Conservation (phyloP, 2,797 vertebrate genomes). For the Toxotes lorentzi region DNA sequence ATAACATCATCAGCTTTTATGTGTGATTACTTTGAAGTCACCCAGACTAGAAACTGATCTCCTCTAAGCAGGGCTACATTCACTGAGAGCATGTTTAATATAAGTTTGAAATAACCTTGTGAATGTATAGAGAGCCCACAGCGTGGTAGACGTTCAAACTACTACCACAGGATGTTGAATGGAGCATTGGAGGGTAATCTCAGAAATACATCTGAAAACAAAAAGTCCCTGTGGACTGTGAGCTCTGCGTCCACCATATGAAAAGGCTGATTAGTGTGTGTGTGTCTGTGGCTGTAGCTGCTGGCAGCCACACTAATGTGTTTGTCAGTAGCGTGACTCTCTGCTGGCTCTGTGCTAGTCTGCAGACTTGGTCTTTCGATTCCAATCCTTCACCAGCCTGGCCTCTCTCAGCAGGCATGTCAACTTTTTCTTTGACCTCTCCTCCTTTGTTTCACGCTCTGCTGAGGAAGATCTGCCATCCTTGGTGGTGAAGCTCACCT, state of each 20-base stretch:
- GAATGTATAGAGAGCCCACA: neutral
- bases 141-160: too few relatives aligned
- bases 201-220: neutral
- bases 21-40: neutral
- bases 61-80: neutral
- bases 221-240: slow-evolving; percentile 1
- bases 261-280: slow-evolving; percentile 20
- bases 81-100: neutral
- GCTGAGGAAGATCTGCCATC: neutral
- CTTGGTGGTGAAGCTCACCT: slow-evolving; percentile 23
- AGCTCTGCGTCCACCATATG: neutral
- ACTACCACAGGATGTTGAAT: neutral
- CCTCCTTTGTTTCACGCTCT: slow-evolving; percentile 15
- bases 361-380: slow-evolving; percentile 45
- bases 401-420: slow-evolving; percentile 5
- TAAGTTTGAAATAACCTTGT: neutral
- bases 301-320: slow-evolving; percentile 40
- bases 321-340: slow-evolving; percentile 28
- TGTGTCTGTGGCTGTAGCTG: slow-evolving; percentile 26
- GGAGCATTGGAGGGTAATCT: slow-evolving; percentile 5
- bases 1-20: neutral
- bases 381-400: slow-evolving; percentile 15
- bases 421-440: neutral
- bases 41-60: neutral
- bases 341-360: slow-evolving; percentile 26